A percentile compares a stretch with the other conserved stretches of the same genome.
Evolutionary conservation across 2,113 vertebrate genomes (phyloP).

Genomic region (Stegastes partitus): DNA sequence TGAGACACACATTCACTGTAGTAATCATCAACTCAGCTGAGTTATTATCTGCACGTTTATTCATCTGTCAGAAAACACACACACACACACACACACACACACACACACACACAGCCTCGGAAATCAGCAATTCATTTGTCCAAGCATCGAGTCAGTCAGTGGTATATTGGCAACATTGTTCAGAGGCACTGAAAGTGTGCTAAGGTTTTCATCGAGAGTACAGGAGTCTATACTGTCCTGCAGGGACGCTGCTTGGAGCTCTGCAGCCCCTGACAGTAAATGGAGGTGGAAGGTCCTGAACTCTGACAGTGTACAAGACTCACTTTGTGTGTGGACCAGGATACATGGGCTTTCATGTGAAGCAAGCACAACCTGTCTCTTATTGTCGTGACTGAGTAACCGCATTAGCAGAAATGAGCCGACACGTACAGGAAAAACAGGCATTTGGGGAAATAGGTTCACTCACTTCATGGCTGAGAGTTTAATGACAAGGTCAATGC

Average conservation of each 20-base stretch:
- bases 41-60: conserved; percentile 73
- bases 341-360: conserved; percentile 26
- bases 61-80: conserved; percentile 67
- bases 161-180: conserved; percentile 68
- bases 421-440: neutral
- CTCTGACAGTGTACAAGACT: conserved; percentile 27
- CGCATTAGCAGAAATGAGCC: neutral
- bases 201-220: conserved; percentile 64
- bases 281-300: conserved; percentile 32
- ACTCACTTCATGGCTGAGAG: neutral
- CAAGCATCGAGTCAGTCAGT: conserved; percentile 60
- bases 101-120: conserved; percentile 45
- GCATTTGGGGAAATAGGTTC: neutral
- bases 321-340: conserved; percentile 36
- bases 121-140: conserved; percentile 26
- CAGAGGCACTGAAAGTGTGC: conserved; percentile 75
- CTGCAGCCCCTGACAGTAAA: conserved; percentile 19
- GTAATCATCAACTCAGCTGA: conserved; percentile 46
- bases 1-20: conserved; percentile 30
- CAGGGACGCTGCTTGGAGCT: conserved; percentile 35
- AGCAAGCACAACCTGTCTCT: neutral
- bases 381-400: no score
- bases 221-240: conserved; percentile 25
- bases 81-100: conserved; percentile 35
- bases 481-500: neutral